Conservation (phyloP, 2,113 vertebrate species). For the Salvelinus sp. region DNA sequence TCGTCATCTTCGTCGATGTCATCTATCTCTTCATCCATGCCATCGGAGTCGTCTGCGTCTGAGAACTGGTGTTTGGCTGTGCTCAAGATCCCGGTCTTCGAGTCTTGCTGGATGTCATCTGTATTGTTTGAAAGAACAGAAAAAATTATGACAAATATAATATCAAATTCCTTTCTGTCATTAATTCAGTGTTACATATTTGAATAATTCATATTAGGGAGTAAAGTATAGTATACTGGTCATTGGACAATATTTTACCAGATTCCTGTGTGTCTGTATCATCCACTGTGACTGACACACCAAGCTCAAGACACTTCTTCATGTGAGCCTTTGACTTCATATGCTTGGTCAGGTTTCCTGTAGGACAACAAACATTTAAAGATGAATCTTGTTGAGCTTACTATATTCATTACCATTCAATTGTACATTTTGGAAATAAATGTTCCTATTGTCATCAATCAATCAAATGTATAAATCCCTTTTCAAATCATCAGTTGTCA, state of each 20-base stretch:
- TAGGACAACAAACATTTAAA: neutral
- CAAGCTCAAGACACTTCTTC: conserved; percentile 98
- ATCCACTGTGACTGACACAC: conserved; percentile 92
- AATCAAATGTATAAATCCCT: neutral
- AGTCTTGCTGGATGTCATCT: conserved; percentile 84
- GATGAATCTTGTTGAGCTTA: neutral
- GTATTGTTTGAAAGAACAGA: conserved; percentile 43
- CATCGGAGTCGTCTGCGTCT: conserved; percentile 92
- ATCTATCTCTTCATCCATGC: conserved; percentile 86
- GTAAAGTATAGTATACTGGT: neutral
- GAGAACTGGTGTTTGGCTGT: conserved; percentile 94
- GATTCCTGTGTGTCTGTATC: conserved; percentile 89
- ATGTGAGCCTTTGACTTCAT: conserved; percentile 99
- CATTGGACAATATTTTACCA: conserved; percentile 70
- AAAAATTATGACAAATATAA: conserved; percentile 4
- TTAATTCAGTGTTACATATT: neutral
- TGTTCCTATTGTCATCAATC: neutral
- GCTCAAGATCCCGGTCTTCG: conserved; percentile 76
- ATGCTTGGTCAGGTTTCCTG: conserved; percentile 98
- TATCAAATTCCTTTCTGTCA: neutral
- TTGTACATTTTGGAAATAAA: neutral
- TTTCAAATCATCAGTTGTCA: no score
- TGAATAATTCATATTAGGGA: no score
- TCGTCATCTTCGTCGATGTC: conserved; percentile 95
- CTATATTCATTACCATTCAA: neutral